A percentile compares a stretch with the other conserved stretches of the same genome.
Evolutionary conservation across 2,888 invertebrate species (phyloP).

Genomic region (Lepas anatifera): DNA sequence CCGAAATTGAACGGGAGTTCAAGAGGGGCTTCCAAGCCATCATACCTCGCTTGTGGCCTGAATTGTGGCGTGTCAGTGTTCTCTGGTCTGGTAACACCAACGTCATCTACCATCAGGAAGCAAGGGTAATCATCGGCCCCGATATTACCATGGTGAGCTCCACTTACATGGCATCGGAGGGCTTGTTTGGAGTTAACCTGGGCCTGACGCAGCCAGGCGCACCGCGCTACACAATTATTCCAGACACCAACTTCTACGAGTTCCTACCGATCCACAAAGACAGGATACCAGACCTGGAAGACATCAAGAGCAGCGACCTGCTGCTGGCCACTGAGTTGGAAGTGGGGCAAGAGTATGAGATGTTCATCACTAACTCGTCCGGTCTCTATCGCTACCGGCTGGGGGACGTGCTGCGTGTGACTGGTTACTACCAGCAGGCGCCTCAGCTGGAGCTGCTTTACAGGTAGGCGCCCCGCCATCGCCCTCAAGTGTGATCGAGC

Average conservation of each 20-base stretch:
- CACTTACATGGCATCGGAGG: slow-evolving; percentile 34
- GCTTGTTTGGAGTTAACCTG: slow-evolving; percentile 27
- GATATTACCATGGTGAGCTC: slow-evolving; percentile 31
- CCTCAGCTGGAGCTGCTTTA: slow-evolving; percentile 15
- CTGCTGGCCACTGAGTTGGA: slow-evolving; percentile 27
- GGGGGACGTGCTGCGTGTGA: slow-evolving; percentile 32
- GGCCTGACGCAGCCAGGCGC: slow-evolving; percentile 14
- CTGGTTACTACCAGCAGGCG: slow-evolving; percentile 30
- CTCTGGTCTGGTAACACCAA: slow-evolving; percentile 30
- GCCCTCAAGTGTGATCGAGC: too few species aligned
- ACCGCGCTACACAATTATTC: slow-evolving; percentile 27
- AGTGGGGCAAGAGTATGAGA: slow-evolving; percentile 29
- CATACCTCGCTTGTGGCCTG: not conserved
- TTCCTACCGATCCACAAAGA: slow-evolving; percentile 30
- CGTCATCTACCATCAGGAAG: slow-evolving; percentile 28
- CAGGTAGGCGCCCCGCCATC: too few species aligned
- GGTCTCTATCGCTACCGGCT: slow-evolving; percentile 32
- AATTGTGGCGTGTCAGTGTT: not conserved
- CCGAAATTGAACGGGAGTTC: slow-evolving; percentile 29
- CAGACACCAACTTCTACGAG: slow-evolving; percentile 32
- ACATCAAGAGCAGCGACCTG: not conserved
- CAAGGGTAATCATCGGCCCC: slow-evolving; percentile 18
- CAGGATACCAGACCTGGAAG: not conserved
- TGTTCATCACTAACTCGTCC: slow-evolving; percentile 31
- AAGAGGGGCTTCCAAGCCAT: slow-evolving; percentile 25